Evolutionary conservation across 1,140 invertebrate species (phyloP).

Genomic region (Eufriesea mexicana): DNA sequence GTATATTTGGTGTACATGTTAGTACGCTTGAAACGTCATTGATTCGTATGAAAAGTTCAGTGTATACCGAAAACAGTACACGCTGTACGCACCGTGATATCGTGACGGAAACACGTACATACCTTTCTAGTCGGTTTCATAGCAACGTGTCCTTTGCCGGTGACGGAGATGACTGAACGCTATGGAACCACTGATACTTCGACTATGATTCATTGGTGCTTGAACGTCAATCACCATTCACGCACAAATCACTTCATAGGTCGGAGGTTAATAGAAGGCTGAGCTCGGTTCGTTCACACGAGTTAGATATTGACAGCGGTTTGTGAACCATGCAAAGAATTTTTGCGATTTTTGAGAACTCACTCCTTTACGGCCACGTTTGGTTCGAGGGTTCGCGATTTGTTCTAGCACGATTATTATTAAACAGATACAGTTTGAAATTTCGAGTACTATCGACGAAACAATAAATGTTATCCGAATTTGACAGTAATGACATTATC

Average conservation of each 20-base stretch:
- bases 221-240: conserved; percentile 33
- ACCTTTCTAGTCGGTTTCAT: not conserved
- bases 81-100: not conserved
- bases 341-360: not conserved
- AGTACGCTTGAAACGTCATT: not conserved
- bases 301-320: conserved; percentile 11
- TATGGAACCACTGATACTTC: conserved; percentile 1
- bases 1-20: not conserved
- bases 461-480: too few relatives aligned
- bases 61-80: not conserved
- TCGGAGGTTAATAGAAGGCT: not conserved
- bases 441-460: too few relatives aligned
- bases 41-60: not conserved
- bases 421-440: too few relatives aligned
- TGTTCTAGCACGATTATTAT: too few relatives aligned
- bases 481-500: too few relatives aligned
- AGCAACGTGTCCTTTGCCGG: not conserved
- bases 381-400: too few relatives aligned
- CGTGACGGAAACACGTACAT: not conserved
- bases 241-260: conserved; percentile 24
- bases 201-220: conserved; percentile 23
- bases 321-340: not conserved
- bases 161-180: conserved; percentile 10
- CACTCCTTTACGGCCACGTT: too few relatives aligned
- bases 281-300: not conserved